phyloP scores from a whole-genome alignment of 1,140 invertebrate species.

The Trachymyrmex septentrionalis region DNA sequence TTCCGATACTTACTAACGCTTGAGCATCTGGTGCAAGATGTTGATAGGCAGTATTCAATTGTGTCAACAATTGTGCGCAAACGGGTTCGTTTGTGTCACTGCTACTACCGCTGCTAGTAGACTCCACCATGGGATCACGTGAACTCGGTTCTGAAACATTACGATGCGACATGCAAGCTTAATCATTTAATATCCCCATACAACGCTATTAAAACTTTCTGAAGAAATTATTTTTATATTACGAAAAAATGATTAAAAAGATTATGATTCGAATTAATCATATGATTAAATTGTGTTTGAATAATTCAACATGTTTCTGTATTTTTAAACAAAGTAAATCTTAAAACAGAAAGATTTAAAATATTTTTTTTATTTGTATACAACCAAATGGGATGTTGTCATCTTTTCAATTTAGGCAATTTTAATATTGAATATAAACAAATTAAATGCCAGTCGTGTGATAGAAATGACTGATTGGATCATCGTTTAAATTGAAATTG shows the following conservation, averaged over 20 bases:
- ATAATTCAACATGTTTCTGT: neutral
- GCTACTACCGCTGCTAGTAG: slow-evolving; percentile 83
- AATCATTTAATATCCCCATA: neutral
- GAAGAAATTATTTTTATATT: neutral
- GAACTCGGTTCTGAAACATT: slow-evolving; percentile 83
- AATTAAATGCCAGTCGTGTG: neutral
- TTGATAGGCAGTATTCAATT: slow-evolving; percentile 85
- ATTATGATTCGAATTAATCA: neutral
- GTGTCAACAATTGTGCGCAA: slow-evolving; percentile 85
- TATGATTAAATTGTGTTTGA: neutral
- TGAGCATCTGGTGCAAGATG: slow-evolving; percentile 86
- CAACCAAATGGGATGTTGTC: neutral
- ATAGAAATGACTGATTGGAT: slow-evolving; percentile 45
- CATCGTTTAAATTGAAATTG: slow-evolving; percentile 57
- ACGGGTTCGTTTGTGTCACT: slow-evolving; percentile 85
- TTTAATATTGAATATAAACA: neutral
- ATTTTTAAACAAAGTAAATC: neutral
- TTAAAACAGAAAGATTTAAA: neutral
- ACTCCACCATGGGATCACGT: slow-evolving; percentile 85
- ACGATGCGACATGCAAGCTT: neutral
- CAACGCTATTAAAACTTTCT: neutral
- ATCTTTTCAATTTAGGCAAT: neutral
- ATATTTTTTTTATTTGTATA: slow-evolving; percentile 6
- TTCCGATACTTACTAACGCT: slow-evolving; percentile 81
- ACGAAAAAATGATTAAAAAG: neutral